phyloP scores from a whole-genome alignment of 2,888 invertebrate genomes.

The Glaucopsyche alexis region DNA sequence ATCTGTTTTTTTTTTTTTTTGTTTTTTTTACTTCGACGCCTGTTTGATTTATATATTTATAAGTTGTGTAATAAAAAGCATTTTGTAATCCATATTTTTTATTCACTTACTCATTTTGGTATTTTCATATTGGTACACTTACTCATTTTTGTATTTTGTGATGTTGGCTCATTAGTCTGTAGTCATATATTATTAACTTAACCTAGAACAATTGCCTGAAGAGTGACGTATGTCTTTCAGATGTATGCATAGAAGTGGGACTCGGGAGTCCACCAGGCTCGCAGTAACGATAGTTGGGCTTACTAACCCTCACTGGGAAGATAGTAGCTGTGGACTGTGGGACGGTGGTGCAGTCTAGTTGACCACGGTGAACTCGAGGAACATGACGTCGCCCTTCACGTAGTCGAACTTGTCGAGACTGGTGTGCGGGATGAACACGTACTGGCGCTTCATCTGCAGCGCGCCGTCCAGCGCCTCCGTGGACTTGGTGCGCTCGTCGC shows the following conservation, averaged over 20 bases:
- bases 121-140: background rate
- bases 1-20: too few species aligned
- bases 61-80: too few species aligned
- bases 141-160: background rate
- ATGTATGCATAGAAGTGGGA: too few species aligned
- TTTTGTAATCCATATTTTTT: too few species aligned
- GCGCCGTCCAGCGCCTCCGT: constrained; percentile 48
- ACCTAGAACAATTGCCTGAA: background rate
- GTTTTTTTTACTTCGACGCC: too few species aligned
- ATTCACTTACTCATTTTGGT: too few species aligned
- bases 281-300: too few species aligned
- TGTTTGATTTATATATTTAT: too few species aligned
- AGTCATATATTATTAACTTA: background rate
- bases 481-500: constrained; percentile 53
- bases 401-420: constrained; percentile 81
- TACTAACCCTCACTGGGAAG: too few species aligned
- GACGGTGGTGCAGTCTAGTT: constrained; percentile 43
- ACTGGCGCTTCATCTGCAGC: constrained; percentile 62
- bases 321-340: too few species aligned
- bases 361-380: constrained; percentile 78
- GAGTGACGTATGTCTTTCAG: background rate
- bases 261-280: too few species aligned
- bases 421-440: constrained; percentile 84
- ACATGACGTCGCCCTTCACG: constrained; percentile 80
- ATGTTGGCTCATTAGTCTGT: background rate